Conservation (phyloP, 1,140 invertebrate species). For the Polypedilum vanderplanki region DNA sequence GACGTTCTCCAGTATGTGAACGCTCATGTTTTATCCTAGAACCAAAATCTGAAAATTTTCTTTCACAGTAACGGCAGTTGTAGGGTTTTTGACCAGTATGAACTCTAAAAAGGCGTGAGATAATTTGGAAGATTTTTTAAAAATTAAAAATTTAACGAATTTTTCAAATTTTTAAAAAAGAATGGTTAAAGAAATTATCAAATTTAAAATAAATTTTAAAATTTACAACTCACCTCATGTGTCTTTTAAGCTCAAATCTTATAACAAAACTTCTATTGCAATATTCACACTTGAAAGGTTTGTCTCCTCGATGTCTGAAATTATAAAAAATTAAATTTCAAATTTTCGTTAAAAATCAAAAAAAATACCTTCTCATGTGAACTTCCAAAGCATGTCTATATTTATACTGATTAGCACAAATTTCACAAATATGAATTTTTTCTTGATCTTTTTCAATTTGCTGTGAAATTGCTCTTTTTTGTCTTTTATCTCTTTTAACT, state of each 20-base stretch:
- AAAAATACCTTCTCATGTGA: constrained; percentile 37
- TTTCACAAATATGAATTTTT: constrained; percentile 37
- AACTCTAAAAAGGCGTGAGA: background rate
- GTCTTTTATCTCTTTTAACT: background rate
- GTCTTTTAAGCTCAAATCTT: constrained; percentile 41
- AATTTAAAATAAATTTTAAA: background rate
- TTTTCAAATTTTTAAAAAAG: background rate
- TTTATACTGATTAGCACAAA: constrained; percentile 43
- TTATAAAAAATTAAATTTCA: background rate
- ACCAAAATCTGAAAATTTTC: constrained; percentile 59
- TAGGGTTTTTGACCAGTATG: constrained; percentile 60
- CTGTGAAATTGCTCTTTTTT: background rate
- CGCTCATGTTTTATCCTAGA: constrained; percentile 59
- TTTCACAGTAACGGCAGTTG: constrained; percentile 59
- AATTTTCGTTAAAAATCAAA: background rate
- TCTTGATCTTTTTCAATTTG: constrained; percentile 29
- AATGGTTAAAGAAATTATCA: too few relatives aligned
- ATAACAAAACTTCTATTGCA: constrained; percentile 43
- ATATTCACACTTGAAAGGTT: constrained; percentile 42
- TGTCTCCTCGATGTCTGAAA: constrained; percentile 37
- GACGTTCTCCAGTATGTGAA: constrained; percentile 71
- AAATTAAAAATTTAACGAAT: background rate
- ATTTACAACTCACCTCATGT: constrained; percentile 37
- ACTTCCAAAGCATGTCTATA: constrained; percentile 41
- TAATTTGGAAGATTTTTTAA: too few relatives aligned